These are phyloP conservation scores for Gadus macrocephalus DNA, from an alignment of 2,113 vertebrate genomes.

Conservation along the genomic window DNA sequence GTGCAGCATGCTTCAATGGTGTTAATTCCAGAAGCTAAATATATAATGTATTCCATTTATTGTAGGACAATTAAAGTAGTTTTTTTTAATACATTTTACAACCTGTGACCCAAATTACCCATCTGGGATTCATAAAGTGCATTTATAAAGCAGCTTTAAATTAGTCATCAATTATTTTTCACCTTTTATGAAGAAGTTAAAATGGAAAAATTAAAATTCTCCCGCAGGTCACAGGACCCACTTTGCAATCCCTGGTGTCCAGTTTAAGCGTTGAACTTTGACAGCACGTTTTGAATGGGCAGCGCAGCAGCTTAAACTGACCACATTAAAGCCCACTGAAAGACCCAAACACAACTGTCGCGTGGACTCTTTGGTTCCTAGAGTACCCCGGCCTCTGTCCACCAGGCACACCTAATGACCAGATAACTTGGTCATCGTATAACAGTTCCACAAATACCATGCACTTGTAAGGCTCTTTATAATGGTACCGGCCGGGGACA, in stretches of 20 bases:
- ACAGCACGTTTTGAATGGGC: slow-evolving; percentile 43
- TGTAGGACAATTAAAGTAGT: no score
- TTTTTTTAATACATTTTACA: no score
- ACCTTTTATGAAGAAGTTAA: slow-evolving; percentile 24
- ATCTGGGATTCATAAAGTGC: background rate
- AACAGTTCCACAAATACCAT: slow-evolving; percentile 70
- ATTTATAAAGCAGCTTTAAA: background rate
- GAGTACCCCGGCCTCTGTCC: slow-evolving; percentile 35
- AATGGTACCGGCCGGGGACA: slow-evolving; percentile 55
- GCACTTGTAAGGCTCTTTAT: slow-evolving; percentile 75
- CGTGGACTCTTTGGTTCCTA: slow-evolving; percentile 36
- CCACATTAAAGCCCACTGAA: slow-evolving; percentile 47
- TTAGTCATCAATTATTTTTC: background rate
- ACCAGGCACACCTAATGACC: slow-evolving; percentile 54
- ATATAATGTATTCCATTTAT: no score
- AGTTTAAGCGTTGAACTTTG: slow-evolving; percentile 29
- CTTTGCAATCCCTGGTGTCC: slow-evolving; percentile 24
- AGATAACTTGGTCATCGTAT: slow-evolving; percentile 62
- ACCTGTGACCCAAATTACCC: no score
- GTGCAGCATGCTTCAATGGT: no score
- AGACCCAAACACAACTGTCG: slow-evolving; percentile 60
- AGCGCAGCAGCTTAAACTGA: slow-evolving; percentile 53
- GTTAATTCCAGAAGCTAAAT: no score
- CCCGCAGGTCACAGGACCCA: slow-evolving; percentile 16
- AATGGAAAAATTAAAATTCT: background rate